Evolutionary conservation across 2,113 vertebrate species (phyloP), one percentile per base, ranked within the genome.

Genomic region (Poecile atricapillus): DNA sequence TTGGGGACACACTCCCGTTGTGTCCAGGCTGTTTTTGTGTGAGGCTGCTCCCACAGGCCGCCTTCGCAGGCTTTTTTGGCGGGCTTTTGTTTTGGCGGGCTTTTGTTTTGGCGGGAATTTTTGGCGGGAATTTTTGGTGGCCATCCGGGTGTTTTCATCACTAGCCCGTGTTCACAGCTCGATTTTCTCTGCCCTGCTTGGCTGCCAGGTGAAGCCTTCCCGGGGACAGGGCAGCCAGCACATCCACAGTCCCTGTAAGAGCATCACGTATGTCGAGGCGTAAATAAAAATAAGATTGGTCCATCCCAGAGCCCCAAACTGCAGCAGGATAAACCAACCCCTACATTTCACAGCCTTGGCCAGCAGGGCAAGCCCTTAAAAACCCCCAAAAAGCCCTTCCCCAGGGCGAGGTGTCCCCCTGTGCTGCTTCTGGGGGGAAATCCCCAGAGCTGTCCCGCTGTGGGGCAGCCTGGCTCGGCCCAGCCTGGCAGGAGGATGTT

Each of bases 81-180:
- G 43, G 41, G 41, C 37, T 37, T 37, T 37, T 37, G 37, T 37
- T 37, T 37, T 37, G 63, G 30, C 1, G 1, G 10, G 41, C 5
- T 65, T 33, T 22, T 43, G 14, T 62, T 60, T 56, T 25, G 58
- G 46, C 22, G 10, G 46, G 46, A 22, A 22, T 47, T 47, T 22
- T 47, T 20, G 24, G 59, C 35, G 43, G 2, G 15, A 5, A 23
- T 74, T 39, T 44, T 44, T 46, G 41, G 43, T 0, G 3, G 33
- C 4, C 8, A 30, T 16, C 43, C 0, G 2, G 27, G n/a, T 9
- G 25, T 62, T 50, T 50, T 16, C 0, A 1, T 7, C 56, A 9
- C 35, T 2, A 4, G 4, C 15, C n/a, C 1, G 1, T 24, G 58
- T n/a, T 39, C 73, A 31, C 56, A 39, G 20, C 46, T 28, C 3